Conservation (phyloP, 2,113 vertebrate genomes). For the Platichthys stellatus region DNA sequence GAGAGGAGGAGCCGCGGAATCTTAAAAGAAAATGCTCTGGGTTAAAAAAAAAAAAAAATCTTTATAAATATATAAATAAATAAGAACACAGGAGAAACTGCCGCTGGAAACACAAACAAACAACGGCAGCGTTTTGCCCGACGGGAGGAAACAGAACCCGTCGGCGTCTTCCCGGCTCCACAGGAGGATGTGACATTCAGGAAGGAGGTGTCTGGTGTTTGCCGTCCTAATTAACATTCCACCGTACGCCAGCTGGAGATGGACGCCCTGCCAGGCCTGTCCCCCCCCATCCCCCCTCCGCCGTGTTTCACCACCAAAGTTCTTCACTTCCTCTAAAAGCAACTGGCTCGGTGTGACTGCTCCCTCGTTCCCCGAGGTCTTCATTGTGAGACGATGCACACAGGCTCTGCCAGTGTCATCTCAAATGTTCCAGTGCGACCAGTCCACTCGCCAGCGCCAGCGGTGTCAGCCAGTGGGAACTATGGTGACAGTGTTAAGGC, state of each 20-base stretch:
- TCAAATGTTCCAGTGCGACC: conserved; percentile 74
- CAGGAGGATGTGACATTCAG: conserved; percentile 69
- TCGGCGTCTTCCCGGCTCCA: conserved; percentile 16
- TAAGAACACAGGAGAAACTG: conserved; percentile 43
- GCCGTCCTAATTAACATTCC: conserved; percentile 72
- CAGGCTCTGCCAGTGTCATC: conserved; percentile 63
- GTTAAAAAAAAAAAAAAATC: background rate
- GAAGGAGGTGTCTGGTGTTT: conserved; percentile 55
- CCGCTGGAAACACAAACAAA: conserved; percentile 62
- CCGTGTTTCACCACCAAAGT: conserved; percentile 32
- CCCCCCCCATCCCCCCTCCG: conserved; percentile 1
- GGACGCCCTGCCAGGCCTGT: conserved; percentile 40
- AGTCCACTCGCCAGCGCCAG: conserved; percentile 59
- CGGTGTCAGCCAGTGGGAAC: conserved; percentile 70
- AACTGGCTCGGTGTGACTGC: conserved; percentile 12
- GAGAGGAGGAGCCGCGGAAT: conserved; percentile 42
- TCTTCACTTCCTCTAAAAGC: conserved; percentile 34
- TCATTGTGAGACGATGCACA: conserved; percentile 66
- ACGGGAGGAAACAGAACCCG: conserved; percentile 33
- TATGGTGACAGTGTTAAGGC: conserved; percentile 68
- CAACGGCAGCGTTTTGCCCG: conserved; percentile 27
- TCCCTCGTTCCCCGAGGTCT: conserved; percentile 54
- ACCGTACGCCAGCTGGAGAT: conserved; percentile 49
- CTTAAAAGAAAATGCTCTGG: conserved; percentile 29
- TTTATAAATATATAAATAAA: no score